Percentiles rank a stretch among this genome's conserved stretches.
These are phyloP conservation scores for Ceratosolen fusciceps DNA, from an alignment of 1,140 invertebrate species.

Conservation along the genomic window DNA sequence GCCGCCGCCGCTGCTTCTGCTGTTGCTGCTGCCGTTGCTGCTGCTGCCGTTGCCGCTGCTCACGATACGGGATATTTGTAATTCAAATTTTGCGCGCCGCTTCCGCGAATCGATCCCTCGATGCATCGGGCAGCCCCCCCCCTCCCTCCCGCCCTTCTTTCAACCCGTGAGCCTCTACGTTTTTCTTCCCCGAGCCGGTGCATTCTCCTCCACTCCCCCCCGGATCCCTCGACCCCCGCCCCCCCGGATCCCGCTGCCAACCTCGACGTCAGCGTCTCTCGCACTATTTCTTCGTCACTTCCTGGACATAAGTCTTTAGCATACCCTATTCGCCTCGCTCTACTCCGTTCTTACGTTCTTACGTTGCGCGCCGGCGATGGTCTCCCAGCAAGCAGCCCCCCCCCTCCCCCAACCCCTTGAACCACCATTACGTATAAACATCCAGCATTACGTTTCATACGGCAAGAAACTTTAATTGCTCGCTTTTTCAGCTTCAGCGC, in stretches of 20 bases:
- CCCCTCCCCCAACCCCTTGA: too few species aligned
- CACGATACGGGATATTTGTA: conserved; percentile 41
- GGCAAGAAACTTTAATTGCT: too few species aligned
- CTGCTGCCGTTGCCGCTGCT: not conserved
- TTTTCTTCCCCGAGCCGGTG: not conserved
- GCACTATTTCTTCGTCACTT: not conserved
- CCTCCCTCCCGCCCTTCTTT: not conserved
- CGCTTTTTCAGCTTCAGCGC: too few species aligned
- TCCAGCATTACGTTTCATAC: too few species aligned
- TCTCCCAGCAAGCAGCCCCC: too few species aligned
- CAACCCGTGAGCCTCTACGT: not conserved
- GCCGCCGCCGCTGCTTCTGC: not conserved
- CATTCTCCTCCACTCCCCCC: not conserved
- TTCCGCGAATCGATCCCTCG: conserved; percentile 44
- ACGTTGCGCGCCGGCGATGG: too few species aligned
- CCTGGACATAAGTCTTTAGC: not conserved
- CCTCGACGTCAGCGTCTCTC: not conserved
- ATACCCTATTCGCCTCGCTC: not conserved
- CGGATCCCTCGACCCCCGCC: not conserved
- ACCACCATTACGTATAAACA: too few species aligned
- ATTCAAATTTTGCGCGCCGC: conserved; percentile 49
- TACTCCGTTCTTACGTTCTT: not conserved
- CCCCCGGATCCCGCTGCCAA: not conserved
- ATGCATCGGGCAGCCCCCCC: not conserved
- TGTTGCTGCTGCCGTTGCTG: not conserved